phyloP scores from a whole-genome alignment of 1,140 invertebrate species.

The Ceratina calcarata region DNA sequence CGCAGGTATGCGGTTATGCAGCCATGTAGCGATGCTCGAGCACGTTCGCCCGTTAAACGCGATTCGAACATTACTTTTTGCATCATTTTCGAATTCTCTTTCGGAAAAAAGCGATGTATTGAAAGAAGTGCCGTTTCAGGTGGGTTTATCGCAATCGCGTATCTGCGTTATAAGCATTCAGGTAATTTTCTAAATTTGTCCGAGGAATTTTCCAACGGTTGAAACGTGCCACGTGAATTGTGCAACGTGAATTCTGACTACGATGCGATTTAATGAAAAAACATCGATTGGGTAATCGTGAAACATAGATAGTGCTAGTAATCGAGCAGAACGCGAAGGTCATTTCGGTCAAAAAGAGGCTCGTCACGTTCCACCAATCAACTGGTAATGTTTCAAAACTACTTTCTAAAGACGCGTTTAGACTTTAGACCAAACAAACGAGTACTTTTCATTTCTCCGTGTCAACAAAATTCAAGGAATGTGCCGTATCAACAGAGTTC shows the following conservation, averaged over 20 bases:
- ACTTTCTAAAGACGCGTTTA: conserved; percentile 21
- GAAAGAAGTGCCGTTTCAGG: too few relatives aligned
- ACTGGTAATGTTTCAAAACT: conserved; percentile 29
- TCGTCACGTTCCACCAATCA: conserved; percentile 68
- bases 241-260: background rate
- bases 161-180: background rate
- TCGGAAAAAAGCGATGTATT: too few relatives aligned
- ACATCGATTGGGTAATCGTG: conserved; percentile 14
- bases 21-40: too few relatives aligned
- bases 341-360: conserved; percentile 67
- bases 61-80: too few relatives aligned
- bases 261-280: conserved; percentile 28
- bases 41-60: too few relatives aligned
- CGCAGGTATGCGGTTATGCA: too few relatives aligned
- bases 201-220: background rate
- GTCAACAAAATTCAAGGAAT: too few relatives aligned
- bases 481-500: too few relatives aligned
- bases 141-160: background rate
- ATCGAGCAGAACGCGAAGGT: conserved; percentile 65
- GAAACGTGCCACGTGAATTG: background rate
- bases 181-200: too few relatives aligned
- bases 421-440: too few relatives aligned
- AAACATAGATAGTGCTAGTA: conserved; percentile 50
- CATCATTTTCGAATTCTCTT: too few relatives aligned
- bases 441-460: too few relatives aligned